Conservation (phyloP, 2,113 vertebrate species). For the Aythya baeri region DNA sequence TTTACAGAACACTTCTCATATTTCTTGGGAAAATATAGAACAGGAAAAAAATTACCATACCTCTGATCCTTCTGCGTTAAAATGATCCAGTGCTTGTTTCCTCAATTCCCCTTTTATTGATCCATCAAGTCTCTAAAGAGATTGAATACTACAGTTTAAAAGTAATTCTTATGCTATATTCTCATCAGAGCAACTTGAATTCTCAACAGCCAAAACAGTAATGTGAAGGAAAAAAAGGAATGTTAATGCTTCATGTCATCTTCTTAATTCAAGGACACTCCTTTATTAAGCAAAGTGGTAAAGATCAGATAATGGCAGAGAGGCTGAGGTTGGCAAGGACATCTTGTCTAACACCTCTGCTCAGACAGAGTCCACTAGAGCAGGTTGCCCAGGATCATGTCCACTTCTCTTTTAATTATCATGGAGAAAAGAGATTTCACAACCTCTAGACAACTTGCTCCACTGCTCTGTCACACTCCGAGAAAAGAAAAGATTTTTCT, state of each 20-base stretch:
- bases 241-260: neutral
- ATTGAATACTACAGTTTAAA: conserved; percentile 46
- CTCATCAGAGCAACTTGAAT: neutral
- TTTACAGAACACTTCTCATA: neutral
- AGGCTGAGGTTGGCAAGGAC: neutral
- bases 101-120: conserved; percentile 98
- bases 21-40: neutral
- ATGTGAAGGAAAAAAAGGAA: neutral
- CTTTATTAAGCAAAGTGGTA: neutral
- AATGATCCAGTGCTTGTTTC: conserved; percentile 97
- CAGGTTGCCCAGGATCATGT: neutral
- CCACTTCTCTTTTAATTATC: neutral
- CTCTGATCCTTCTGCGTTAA: conserved; percentile 98
- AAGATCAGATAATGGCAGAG: neutral
- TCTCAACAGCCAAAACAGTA: neutral
- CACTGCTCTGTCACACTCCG: neutral
- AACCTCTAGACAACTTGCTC: neutral
- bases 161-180: neutral
- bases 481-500: neutral
- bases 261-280: neutral
- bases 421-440: neutral
- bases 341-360: neutral
- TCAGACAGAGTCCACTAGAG: neutral
- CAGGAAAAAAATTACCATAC: conserved; percentile 64
- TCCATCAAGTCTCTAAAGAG: conserved; percentile 90